These are phyloP conservation scores for Meloidogyne floridensis DNA, from an alignment of 1,140 invertebrate genomes.

Conservation along the genomic window DNA sequence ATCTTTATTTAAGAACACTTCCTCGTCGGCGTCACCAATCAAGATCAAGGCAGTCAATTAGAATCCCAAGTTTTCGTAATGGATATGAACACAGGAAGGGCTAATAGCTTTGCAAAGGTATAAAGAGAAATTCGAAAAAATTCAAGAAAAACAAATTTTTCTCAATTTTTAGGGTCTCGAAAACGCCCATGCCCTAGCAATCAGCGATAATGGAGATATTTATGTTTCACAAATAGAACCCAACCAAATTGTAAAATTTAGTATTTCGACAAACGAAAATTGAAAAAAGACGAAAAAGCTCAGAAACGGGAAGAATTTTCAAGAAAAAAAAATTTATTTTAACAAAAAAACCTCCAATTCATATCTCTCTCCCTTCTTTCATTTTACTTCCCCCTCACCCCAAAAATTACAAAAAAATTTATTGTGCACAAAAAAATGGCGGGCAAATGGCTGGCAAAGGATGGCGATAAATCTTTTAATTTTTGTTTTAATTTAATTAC, in stretches of 20 bases:
- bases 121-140: background rate
- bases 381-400: background rate
- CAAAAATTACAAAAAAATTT: background rate
- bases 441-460: background rate
- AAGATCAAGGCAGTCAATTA: constrained; percentile 37
- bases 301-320: background rate
- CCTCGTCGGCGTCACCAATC: constrained; percentile 59
- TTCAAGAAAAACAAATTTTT: background rate
- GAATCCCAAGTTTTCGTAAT: constrained; percentile 60
- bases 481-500: constrained; percentile 7
- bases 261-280: constrained; percentile 17
- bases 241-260: constrained; percentile 55
- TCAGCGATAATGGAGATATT: constrained; percentile 56
- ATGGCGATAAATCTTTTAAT: background rate
- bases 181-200: constrained; percentile 58
- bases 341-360: background rate
- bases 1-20: constrained; percentile 55
- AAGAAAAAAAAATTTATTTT: background rate
- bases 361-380: background rate
- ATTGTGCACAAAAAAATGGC: background rate
- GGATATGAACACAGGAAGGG: constrained; percentile 62
- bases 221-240: constrained; percentile 58
- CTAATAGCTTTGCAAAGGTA: constrained; percentile 60
- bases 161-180: constrained; percentile 53
- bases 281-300: background rate